These are phyloP conservation scores for Hyles vespertilio DNA, from an alignment of 1,140 invertebrate genomes.

Conservation along the genomic window DNA sequence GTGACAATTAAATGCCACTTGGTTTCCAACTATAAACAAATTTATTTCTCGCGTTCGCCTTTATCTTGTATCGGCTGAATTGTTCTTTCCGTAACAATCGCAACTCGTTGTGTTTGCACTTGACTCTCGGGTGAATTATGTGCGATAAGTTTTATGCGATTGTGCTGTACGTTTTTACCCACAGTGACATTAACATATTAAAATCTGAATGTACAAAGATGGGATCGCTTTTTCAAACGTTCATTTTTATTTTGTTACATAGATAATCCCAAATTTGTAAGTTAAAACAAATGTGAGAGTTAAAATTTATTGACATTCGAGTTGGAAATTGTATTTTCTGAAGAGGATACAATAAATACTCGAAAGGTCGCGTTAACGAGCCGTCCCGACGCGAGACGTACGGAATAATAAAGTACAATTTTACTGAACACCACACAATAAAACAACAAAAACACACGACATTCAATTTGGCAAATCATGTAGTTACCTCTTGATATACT, in stretches of 20 bases:
- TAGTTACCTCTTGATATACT: slow-evolving; percentile 16
- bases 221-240: not conserved
- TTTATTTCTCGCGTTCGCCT: slow-evolving; percentile 57
- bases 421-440: slow-evolving; percentile 46
- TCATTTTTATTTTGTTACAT: not conserved
- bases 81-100: slow-evolving; percentile 65
- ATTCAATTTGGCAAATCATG: slow-evolving; percentile 28
- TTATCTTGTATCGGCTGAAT: slow-evolving; percentile 68
- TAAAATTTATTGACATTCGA: slow-evolving; percentile 62
- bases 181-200: no score
- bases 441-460: slow-evolving; percentile 30
- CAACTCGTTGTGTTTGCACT: slow-evolving; percentile 47
- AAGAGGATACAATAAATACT: slow-evolving; percentile 71
- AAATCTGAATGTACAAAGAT: no score
- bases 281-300: slow-evolving; percentile 16
- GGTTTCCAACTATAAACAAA: slow-evolving; percentile 59
- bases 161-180: no score
- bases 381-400: slow-evolving; percentile 50
- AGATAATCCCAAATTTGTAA: slow-evolving; percentile 2
- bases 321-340: slow-evolving; percentile 69
- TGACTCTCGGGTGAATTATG: slow-evolving; percentile 37
- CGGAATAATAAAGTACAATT: slow-evolving; percentile 65
- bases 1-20: slow-evolving; percentile 65
- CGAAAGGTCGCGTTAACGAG: slow-evolving; percentile 71
- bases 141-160: slow-evolving; percentile 6